Base-by-base conservation (phyloP, 2,888 invertebrate species). In the Campopleginae sp. region DNA sequence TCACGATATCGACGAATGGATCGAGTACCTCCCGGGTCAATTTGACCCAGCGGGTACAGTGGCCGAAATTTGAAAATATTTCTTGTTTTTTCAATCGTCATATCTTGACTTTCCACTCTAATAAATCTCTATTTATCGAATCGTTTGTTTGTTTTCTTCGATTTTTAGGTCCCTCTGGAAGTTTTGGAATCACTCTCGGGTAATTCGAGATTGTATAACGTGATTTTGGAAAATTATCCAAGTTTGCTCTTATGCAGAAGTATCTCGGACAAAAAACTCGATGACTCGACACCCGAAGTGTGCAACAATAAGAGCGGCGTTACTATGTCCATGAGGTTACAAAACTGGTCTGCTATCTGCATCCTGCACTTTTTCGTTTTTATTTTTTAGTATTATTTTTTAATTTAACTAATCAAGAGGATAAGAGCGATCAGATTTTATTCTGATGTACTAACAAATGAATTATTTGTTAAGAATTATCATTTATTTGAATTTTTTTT, bases 181-280 rank as follows among this genome's bases (percentile, higher is more conserved):
- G 96, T 96, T 33, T 90, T 96, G 76, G 96, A 96, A 90, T 94
- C 94, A n/a, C 91, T 96, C 27, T 94, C 95, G 85, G 93, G 95
- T 63, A 96, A 96, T 90, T 96, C 96, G 85, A 95, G 95, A 71
- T 94, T 96, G 7, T 96, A 96, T 93, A 96, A 96, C 86, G 95
- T 96, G 14, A 96, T 97, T 82, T 93, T 97, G 86, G 96, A 96
- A 91, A 96, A 96, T 90, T 97, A 97, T 91, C 97, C 97, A 6
- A 96, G 96, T 78, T 92, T 97, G 51, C 91, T 97, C 79, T 94
- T 95, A 61, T 95, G 96, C 87, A 94, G 96, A 89, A 96, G 96
- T 89, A 94, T 94, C 74, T 96, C 96, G 0, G 96, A 96, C 88
- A 95, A 95, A 76, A 95, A 95, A 86, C 91, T 96, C 1, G 91